Percentiles rank a stretch among this genome's conserved stretches.
Evolutionary conservation across 2,797 vertebrate species (phyloP).

Genomic region (Menidia menidia): DNA sequence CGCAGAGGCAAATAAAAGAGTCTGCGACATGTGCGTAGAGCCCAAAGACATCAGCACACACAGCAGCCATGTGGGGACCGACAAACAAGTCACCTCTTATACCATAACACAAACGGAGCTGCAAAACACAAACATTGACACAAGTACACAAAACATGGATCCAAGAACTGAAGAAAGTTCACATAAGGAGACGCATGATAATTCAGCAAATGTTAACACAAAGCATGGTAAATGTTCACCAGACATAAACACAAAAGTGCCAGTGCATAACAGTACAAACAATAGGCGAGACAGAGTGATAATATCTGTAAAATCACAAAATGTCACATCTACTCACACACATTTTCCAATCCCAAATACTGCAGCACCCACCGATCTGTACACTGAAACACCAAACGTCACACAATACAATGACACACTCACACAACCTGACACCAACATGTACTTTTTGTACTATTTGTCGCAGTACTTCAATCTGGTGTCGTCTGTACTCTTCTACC

Average conservation of each 20-base stretch:
- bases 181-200: not conserved
- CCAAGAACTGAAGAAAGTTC: not conserved
- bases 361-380: not conserved
- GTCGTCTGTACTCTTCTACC: constrained; percentile 85
- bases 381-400: constrained; percentile 5
- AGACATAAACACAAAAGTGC: not conserved
- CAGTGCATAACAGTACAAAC: not conserved
- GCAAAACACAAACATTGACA: not conserved
- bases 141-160: not conserved
- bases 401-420: constrained; percentile 14
- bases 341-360: not conserved
- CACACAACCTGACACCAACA: constrained; percentile 21
- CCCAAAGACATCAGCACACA: not conserved
- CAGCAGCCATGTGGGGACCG: not conserved
- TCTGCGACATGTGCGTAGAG: constrained; percentile 5
- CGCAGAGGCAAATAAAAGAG: not conserved
- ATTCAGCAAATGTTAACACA: not conserved
- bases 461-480: constrained; percentile 86
- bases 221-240: not conserved
- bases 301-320: not conserved
- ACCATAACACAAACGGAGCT: not conserved
- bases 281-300: not conserved
- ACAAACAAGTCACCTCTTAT: not conserved
- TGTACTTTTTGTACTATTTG: constrained; percentile 74
- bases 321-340: not conserved